phyloP scores from a whole-genome alignment of 2,113 vertebrate genomes.

The Mastomys natalensis region DNA sequence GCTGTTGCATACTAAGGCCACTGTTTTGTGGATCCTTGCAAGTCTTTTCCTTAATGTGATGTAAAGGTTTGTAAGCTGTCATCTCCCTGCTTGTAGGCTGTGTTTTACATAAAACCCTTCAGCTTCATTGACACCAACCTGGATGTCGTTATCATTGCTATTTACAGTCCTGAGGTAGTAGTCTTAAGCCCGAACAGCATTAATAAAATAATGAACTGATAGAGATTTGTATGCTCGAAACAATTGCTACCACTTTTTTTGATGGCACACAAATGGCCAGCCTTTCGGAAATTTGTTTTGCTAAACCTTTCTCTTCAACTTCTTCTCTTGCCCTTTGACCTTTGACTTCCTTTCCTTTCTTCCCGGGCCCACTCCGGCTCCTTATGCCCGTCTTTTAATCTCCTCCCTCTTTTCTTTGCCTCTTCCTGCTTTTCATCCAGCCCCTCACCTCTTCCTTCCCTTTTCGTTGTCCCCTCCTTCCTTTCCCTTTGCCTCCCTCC shows the following conservation, averaged over 20 bases:
- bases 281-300: constrained; percentile 73
- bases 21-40: constrained; percentile 81
- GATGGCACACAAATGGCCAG: constrained; percentile 75
- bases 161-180: constrained; percentile 82
- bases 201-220: constrained; percentile 87
- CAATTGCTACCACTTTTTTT: constrained; percentile 81
- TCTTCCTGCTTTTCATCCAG: too few species aligned
- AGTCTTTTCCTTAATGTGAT: constrained; percentile 81
- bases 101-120: constrained; percentile 84
- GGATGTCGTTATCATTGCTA: constrained; percentile 83
- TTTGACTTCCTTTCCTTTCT: background rate
- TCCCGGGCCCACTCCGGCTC: background rate
- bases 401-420: background rate
- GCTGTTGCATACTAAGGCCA: constrained; percentile 80
- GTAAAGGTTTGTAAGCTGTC: constrained; percentile 81
- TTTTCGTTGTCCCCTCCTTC: too few species aligned
- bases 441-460: background rate
- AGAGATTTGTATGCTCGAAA: constrained; percentile 86
- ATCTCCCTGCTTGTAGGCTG: constrained; percentile 71
- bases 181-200: constrained; percentile 82
- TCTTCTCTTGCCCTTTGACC: background rate
- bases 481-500: too few species aligned
- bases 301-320: constrained; percentile 73
- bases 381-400: background rate
- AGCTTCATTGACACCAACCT: constrained; percentile 82